These are phyloP conservation scores for Charanyca ferruginea DNA, from an alignment of 2,888 invertebrate species.

Conservation along the genomic window DNA sequence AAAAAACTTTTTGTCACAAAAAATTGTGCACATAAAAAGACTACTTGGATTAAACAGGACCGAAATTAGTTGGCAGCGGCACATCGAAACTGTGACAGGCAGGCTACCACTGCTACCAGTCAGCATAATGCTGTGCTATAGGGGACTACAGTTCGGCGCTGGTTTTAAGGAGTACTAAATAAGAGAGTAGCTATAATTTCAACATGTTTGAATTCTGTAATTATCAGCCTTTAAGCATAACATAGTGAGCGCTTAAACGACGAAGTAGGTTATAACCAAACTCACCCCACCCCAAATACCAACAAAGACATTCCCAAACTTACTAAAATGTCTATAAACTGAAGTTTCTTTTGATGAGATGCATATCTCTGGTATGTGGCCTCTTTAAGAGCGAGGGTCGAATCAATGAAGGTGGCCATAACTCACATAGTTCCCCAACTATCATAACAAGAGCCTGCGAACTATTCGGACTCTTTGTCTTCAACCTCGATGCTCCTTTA, in stretches of 20 bases:
- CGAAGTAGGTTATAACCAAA: constrained; percentile 15
- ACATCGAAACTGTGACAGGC: no score
- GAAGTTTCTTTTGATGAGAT: constrained; percentile 65
- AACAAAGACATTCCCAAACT: constrained; percentile 61
- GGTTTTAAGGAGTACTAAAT: background rate
- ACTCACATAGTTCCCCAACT: constrained; percentile 72
- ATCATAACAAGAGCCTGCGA: constrained; percentile 77
- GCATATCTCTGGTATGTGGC: constrained; percentile 60
- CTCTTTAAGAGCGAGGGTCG: constrained; percentile 60
- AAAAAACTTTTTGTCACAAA: no score
- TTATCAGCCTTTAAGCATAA: constrained; percentile 7
- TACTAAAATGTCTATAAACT: constrained; percentile 50
- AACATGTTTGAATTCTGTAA: background rate
- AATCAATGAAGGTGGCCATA: constrained; percentile 68
- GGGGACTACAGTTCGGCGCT: no score
- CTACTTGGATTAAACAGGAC: no score
- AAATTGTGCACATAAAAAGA: no score
- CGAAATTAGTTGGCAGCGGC: no score
- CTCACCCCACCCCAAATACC: constrained; percentile 53
- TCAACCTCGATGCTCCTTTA: constrained; percentile 78
- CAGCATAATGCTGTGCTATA: no score
- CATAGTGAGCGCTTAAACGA: constrained; percentile 1
- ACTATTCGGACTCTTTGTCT: constrained; percentile 84
- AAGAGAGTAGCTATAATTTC: background rate
- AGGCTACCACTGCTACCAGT: no score